Percentiles rank a stretch among this genome's conserved stretches.
phyloP scores from a whole-genome alignment of 2,888 invertebrate genomes.

The Myathropa florea region DNA sequence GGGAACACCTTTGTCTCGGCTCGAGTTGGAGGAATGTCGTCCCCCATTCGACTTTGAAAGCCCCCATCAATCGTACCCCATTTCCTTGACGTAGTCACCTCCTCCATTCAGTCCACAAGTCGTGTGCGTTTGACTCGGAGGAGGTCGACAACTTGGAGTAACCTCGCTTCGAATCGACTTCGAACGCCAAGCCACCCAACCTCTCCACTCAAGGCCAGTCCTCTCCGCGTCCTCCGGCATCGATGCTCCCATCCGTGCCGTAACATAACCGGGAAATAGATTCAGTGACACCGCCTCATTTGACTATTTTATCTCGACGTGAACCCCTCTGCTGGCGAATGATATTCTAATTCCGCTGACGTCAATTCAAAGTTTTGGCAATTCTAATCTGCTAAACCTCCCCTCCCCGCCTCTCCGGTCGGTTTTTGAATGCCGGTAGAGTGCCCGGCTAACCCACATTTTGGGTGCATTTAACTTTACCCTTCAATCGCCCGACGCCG shows the following conservation, averaged over 20 bases:
- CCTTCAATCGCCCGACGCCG: slow-evolving; percentile 22
- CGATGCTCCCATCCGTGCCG: background rate
- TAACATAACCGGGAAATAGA: slow-evolving; percentile 17
- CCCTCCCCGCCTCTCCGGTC: background rate
- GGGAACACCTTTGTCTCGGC: no score
- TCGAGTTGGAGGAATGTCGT: no score
- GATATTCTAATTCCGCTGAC: slow-evolving; percentile 43
- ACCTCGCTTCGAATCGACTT: background rate
- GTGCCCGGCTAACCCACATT: slow-evolving; percentile 59
- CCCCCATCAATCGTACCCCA: no score
- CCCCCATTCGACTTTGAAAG: no score
- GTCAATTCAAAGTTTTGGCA: slow-evolving; percentile 40
- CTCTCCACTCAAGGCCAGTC: background rate
- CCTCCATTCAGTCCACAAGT: no score
- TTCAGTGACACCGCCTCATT: slow-evolving; percentile 34
- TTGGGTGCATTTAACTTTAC: slow-evolving; percentile 64
- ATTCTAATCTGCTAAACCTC: slow-evolving; percentile 41
- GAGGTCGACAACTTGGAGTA: background rate
- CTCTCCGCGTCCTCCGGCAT: background rate
- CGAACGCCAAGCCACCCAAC: background rate
- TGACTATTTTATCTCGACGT: background rate
- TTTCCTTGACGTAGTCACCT: no score
- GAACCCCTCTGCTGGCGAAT: background rate
- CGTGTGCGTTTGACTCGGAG: no score
- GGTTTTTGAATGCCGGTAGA: slow-evolving; percentile 34